Conservation (phyloP, 2,113 vertebrate genomes). For the Hypanus sabinus region DNA sequence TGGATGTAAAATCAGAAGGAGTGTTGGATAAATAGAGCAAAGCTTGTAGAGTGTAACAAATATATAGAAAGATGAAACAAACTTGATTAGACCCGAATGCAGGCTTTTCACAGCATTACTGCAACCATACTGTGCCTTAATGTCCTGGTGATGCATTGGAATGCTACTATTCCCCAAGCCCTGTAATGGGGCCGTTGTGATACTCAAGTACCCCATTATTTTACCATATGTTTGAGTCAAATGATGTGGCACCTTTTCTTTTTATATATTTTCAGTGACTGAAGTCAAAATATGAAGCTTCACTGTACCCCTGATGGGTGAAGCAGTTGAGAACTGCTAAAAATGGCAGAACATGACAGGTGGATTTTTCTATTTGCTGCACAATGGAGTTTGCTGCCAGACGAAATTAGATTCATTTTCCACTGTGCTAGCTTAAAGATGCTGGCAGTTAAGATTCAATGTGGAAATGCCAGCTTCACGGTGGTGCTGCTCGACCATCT, state of each 20-base stretch:
- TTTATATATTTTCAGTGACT: not conserved
- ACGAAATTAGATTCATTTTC: not conserved
- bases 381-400: not conserved
- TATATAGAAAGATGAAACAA: no score
- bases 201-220: not conserved
- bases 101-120: not conserved
- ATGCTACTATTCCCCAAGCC: not conserved
- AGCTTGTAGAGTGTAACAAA: no score
- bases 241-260: not conserved
- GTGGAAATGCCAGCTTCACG: not conserved
- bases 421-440: not conserved
- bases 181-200: not conserved
- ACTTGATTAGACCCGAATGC: no score
- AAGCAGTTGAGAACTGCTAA: not conserved
- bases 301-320: slow-evolving; percentile 8
- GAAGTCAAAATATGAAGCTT: not conserved
- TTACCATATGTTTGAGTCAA: slow-evolving; percentile 13
- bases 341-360: slow-evolving; percentile 15
- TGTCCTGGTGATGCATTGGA: not conserved
- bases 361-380: not conserved
- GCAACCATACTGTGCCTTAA: not conserved
- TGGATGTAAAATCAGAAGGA: no score
- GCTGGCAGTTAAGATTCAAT: not conserved
- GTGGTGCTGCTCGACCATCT: not conserved
- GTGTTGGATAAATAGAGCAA: no score